Evolutionary conservation across 2,888 invertebrate species (phyloP).

Genomic region (Blomia tropicalis): DNA sequence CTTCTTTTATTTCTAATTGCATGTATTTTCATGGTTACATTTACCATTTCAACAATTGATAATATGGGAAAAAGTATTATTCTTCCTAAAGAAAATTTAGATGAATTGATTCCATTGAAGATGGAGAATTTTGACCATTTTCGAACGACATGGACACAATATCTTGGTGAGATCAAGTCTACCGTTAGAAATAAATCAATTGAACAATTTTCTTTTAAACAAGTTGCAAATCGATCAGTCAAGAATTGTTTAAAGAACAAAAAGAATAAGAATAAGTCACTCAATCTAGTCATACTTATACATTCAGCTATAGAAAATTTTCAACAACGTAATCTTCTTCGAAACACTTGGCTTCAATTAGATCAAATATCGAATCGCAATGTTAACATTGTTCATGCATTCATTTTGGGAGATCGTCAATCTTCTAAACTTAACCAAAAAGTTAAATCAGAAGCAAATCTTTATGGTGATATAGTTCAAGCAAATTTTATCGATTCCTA

Average conservation of each 20-base stretch:
- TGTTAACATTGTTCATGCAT: neutral
- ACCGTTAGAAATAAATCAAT: too few species aligned
- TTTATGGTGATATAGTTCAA: slow-evolving; percentile 29
- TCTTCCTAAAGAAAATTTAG: too few species aligned
- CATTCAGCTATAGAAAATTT: slow-evolving; percentile 10
- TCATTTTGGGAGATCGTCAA: neutral
- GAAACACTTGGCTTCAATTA: neutral
- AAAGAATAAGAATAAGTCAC: neutral
- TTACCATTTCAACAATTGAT: neutral
- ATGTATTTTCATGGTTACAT: neutral
- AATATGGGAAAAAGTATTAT: too few species aligned
- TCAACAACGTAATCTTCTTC: neutral
- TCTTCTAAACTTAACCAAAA: neutral
- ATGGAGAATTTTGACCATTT: too few species aligned
- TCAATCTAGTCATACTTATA: slow-evolving; percentile 11
- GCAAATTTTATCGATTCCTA: slow-evolving; percentile 32
- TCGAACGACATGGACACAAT: too few species aligned
- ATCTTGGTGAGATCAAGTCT: too few species aligned
- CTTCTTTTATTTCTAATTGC: neutral
- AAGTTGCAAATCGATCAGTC: neutral
- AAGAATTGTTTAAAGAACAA: neutral
- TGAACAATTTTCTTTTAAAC: neutral
- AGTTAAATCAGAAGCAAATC: slow-evolving; percentile 4
- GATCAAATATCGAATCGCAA: neutral
- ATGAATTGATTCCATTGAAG: too few species aligned